phyloP scores from a whole-genome alignment of 2,797 vertebrate species.

The Ctenopoma kingsleyae region DNA sequence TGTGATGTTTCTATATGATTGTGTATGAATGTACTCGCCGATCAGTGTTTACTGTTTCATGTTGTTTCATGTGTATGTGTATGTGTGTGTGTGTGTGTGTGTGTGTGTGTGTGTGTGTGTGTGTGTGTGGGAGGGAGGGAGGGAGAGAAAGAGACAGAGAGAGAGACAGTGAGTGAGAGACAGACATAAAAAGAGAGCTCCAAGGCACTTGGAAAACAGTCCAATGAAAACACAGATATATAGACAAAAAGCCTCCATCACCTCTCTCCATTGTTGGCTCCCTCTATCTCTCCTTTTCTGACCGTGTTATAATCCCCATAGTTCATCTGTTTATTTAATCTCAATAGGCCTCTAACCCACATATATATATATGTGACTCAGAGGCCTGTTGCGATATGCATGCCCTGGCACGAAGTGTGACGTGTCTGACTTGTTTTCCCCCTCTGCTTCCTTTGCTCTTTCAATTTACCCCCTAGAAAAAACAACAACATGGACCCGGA shows the following conservation, averaged over 20 bases:
- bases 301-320: slow-evolving; percentile 21
- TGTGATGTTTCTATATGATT: slow-evolving; percentile 3
- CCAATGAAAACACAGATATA: slow-evolving; percentile 75
- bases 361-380: neutral
- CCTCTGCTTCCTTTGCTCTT: slow-evolving; percentile 17
- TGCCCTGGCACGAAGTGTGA: slow-evolving; percentile 22
- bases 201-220: slow-evolving; percentile 98
- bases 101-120: slow-evolving; percentile 7
- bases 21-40: slow-evolving; percentile 14
- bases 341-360: slow-evolving; percentile 26
- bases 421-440: slow-evolving; percentile 35
- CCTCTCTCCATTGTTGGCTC: slow-evolving; percentile 34
- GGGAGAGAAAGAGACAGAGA: slow-evolving; percentile 12
- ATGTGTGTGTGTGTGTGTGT: neutral
- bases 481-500: slow-evolving; percentile 25
- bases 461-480: slow-evolving; percentile 11
- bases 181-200: slow-evolving; percentile 71
- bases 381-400: neutral
- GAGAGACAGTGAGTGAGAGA: slow-evolving; percentile 32
- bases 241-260: slow-evolving; percentile 53
- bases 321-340: slow-evolving; percentile 26
- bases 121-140: neutral
- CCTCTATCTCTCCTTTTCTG: slow-evolving; percentile 31
- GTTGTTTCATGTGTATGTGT: slow-evolving; percentile 12
- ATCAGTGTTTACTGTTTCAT: neutral